Evolutionary conservation across 2,113 vertebrate species (phyloP), one percentile per base, ranked within the genome.

Genomic region (Chitala chitala): DNA sequence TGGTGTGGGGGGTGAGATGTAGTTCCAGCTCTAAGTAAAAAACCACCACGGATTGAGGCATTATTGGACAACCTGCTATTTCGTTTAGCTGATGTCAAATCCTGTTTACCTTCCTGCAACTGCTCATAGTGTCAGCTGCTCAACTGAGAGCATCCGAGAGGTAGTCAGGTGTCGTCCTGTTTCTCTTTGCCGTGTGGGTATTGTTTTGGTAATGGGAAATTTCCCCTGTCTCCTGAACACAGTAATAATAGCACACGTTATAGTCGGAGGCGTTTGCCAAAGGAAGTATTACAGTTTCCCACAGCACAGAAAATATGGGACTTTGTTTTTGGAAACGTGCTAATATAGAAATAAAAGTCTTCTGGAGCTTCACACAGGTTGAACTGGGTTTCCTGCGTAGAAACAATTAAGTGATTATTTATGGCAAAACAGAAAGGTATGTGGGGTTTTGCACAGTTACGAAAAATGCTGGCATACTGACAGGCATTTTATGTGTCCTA

Each of bases 141-240:
- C 66, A 33, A 20, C 66, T 44, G 74, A 59, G 61, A n/a, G n/a
- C n/a, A n/a, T n/a, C n/a, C 74, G 68, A 77, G 82, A 80, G 80
- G 77, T 71, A 79, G 78, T 82, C 90, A 92, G 89, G 87, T 92
- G 89, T 85, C 85, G 79, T 89, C 86, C 87, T 82, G 89, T 90
- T 90, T 91, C 85, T 42, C 61, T 78, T 76, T 42, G 75, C 68
- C 78, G 66, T 84, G 56, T 72, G 46, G 26, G 65, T 71, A 82
- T 85, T 85, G 84, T 87, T 81, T 81, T 65, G 78, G 76, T 42
- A 61, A 22, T n/a, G 75, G 76, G 84, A 83, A 89, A 83, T 78
- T 75, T 68, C 69, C 9, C 5, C 2, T 64, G 61, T 36, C 13
- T n/a, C n/a, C 20, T 54, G 17, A 51, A 10, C 9, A 26, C 8